Conservation (phyloP, 2,797 vertebrate genomes). For the Aphelocoma californica region DNA sequence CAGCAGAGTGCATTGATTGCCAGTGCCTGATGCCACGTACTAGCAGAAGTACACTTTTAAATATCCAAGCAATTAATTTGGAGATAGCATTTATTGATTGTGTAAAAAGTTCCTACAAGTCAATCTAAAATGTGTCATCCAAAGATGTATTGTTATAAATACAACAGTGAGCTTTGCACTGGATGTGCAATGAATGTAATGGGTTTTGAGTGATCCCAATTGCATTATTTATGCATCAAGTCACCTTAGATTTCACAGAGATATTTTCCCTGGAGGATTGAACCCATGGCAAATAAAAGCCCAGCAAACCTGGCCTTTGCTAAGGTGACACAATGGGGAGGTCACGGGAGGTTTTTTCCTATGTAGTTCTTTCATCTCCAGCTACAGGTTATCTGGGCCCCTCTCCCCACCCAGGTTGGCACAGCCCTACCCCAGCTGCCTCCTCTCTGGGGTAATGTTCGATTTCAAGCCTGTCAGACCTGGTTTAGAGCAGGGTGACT, state of each 20-base stretch:
- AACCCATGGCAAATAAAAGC: conserved; percentile 45
- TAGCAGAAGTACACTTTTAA: conserved; percentile 37
- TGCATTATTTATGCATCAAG: conserved; percentile 67
- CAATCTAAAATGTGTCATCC: conserved; percentile 35
- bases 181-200: not conserved
- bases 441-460: not conserved
- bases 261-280: conserved; percentile 42
- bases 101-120: conserved; percentile 30
- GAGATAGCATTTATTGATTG: conserved; percentile 43
- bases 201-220: not conserved
- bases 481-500: not conserved
- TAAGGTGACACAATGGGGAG: not conserved
- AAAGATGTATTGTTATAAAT: conserved; percentile 34
- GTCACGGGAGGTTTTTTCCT: not conserved
- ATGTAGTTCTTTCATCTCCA: not conserved
- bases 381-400: not conserved
- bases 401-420: not conserved
- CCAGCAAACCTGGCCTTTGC: not conserved
- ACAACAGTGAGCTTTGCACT: conserved; percentile 27
- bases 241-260: conserved; percentile 68
- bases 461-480: not conserved
- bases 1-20: conserved; percentile 21
- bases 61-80: conserved; percentile 51
- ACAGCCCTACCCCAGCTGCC: not conserved
- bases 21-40: not conserved